Conservation (phyloP, 1,140 invertebrate genomes). For the Cyrtorhinus lividipennis region DNA sequence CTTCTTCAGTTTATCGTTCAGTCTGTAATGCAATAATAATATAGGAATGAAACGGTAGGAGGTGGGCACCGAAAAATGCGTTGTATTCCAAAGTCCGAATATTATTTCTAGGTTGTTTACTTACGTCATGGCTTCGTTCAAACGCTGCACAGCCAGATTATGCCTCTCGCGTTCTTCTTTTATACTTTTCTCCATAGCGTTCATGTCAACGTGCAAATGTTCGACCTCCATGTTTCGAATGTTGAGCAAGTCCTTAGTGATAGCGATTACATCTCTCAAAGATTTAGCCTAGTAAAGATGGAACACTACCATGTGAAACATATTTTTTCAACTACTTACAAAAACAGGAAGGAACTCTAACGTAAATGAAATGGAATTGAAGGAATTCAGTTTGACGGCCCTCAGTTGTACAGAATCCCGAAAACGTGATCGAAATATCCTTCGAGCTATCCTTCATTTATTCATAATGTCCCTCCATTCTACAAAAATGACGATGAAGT, state of each 20-base stretch:
- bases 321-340: no score
- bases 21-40: slow-evolving; percentile 22
- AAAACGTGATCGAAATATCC: no score
- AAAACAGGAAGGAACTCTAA: slow-evolving; percentile 1
- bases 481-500: no score
- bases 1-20: slow-evolving; percentile 54
- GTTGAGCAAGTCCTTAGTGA: slow-evolving; percentile 59
- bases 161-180: slow-evolving; percentile 52
- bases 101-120: neutral
- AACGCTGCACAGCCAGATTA: slow-evolving; percentile 46
- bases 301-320: no score
- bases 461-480: no score
- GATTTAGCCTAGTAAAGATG: slow-evolving; percentile 31
- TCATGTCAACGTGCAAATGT: slow-evolving; percentile 52
- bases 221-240: slow-evolving; percentile 61
- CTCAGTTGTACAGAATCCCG: neutral
- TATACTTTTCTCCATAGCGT: slow-evolving; percentile 51
- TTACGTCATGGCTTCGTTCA: slow-evolving; percentile 42
- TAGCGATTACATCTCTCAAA: slow-evolving; percentile 56
- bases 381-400: neutral
- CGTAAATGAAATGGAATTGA: no score
- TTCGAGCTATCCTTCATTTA: no score
- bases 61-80: neutral
- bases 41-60: neutral
- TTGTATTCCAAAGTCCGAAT: neutral